Evolutionary conservation across 2,113 vertebrate genomes (phyloP).

Genomic region (Tragelaphus scriptus): DNA sequence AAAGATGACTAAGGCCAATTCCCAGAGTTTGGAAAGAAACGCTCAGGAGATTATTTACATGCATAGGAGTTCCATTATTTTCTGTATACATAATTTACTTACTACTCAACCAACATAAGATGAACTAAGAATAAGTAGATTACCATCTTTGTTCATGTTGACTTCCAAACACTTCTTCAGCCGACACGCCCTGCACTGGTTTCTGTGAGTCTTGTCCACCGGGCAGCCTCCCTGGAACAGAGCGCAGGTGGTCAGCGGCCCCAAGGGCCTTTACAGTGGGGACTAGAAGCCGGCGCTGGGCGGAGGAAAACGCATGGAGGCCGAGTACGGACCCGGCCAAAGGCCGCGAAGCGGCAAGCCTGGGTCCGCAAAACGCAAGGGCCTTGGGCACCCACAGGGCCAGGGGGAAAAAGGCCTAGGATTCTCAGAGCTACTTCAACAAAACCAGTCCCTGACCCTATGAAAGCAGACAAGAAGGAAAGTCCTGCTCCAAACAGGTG

Average conservation of each 20-base stretch:
- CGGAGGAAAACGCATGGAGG: rapidly evolving
- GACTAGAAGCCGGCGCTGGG: rapidly evolving
- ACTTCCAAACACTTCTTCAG: constrained; percentile 99
- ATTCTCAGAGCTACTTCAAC: not conserved
- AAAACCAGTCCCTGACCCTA: not conserved
- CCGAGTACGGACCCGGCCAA: rapidly evolving
- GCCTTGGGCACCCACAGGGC: not conserved
- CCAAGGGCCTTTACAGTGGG: not conserved
- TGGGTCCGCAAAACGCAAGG: not conserved
- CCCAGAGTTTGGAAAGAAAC: constrained; percentile 36
- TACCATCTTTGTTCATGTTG: constrained; percentile 99
- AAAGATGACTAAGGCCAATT: not conserved
- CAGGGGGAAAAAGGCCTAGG: not conserved
- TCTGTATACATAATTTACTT: constrained; percentile 62
- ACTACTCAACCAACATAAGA: constrained; percentile 50
- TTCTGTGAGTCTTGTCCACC: constrained; percentile 99
- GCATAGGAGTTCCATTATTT: constrained; percentile 25
- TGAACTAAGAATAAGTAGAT: constrained; percentile 59
- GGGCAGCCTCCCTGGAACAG: constrained; percentile 93
- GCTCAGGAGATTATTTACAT: constrained; percentile 33
- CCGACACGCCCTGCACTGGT: constrained; percentile 97
- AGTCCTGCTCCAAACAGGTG: not conserved
- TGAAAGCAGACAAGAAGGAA: not conserved
- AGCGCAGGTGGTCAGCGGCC: constrained; percentile 35
- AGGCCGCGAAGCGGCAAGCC: rapidly evolving